Evolutionary conservation across 1,140 invertebrate species (phyloP), one percentile per base, ranked within the genome.

Genomic region (Drosophila sucinea): DNA sequence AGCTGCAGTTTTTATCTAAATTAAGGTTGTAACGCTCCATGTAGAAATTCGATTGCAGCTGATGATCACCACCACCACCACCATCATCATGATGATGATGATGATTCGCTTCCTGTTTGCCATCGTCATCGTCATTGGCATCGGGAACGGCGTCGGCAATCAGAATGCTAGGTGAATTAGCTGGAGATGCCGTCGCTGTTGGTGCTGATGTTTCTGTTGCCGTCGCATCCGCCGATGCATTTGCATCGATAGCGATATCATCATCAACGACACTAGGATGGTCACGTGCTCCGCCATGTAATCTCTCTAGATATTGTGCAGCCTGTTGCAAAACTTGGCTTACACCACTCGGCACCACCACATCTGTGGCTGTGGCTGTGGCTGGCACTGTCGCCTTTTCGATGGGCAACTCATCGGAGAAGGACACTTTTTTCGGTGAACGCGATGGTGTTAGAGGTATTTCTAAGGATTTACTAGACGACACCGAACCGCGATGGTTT

Each of bases 1-100:
- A 83, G 74, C 91, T 92, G 71, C 85, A 92, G 75, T 92, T 92
- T 79, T 90, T 92, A 90, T 92, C 91, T 89, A 91, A 91, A 91
- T 92, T 90, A 72, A 91, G 82, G 77, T 91, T 91, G 84, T 91
- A 91, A 78, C 83, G 89, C 68, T 90, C 89, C 80, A 91, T 90
- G 83, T 91, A 91, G 70, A 78, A 87, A 79, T 78, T 87, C 77
- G 79, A 85, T 91, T 91, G 87, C 74, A 82, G 90, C 74, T 80
- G 80, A 76, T 84, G 63, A 75, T 61, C 67, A 57, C 25, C 41
- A 73, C 58, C 67, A 23, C 57, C n/a, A 27, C 11, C 1, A 23
- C 11, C 8, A 54, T 72, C 1, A 11, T 32, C 6, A 32, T 30
- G 29, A 30, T 35, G 56, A 25, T 60, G 57, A 51, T 30, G 61